A percentile compares a stretch with the other conserved stretches of the same genome.
phyloP scores from a whole-genome alignment of 2,888 invertebrate species.

The Xylota segnis region DNA sequence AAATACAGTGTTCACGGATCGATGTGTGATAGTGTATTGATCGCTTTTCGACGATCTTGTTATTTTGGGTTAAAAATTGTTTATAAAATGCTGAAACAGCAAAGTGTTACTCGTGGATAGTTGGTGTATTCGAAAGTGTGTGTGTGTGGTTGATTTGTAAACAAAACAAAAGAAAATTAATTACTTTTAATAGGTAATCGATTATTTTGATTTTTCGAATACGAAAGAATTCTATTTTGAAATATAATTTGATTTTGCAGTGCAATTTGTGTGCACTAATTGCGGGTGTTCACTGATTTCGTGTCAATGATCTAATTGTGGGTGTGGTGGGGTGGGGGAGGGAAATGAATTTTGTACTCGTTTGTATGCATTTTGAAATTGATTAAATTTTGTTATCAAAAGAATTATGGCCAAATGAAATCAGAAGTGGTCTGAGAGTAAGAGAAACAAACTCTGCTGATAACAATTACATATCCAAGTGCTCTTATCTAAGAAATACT shows the following conservation, averaged over 20 bases:
- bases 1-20: constrained; percentile 33
- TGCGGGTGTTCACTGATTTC: background rate
- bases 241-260: background rate
- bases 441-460: background rate
- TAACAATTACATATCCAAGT: background rate
- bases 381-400: background rate
- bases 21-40: constrained; percentile 41
- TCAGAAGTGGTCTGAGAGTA: background rate
- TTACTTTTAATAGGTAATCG: constrained; percentile 56
- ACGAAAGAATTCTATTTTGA: constrained; percentile 34
- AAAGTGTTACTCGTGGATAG: constrained; percentile 36
- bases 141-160: constrained; percentile 60
- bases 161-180: constrained; percentile 71
- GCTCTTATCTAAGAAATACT: constrained; percentile 15
- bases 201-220: constrained; percentile 27
- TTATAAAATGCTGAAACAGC: constrained; percentile 49
- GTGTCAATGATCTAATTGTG: constrained; percentile 15
- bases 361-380: background rate
- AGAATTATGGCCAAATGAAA: background rate
- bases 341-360: background rate
- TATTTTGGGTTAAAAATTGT: constrained; percentile 27
- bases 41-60: constrained; percentile 17
- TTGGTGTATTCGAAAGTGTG: constrained; percentile 11
- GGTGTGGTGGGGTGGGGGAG: background rate
- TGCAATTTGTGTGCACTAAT: constrained; percentile 24